Percentiles rank a stretch among this genome's conserved stretches.
These are phyloP conservation scores for Burhinus oedicnemus DNA, from an alignment of 2,113 vertebrate species.

Conservation along the genomic window DNA sequence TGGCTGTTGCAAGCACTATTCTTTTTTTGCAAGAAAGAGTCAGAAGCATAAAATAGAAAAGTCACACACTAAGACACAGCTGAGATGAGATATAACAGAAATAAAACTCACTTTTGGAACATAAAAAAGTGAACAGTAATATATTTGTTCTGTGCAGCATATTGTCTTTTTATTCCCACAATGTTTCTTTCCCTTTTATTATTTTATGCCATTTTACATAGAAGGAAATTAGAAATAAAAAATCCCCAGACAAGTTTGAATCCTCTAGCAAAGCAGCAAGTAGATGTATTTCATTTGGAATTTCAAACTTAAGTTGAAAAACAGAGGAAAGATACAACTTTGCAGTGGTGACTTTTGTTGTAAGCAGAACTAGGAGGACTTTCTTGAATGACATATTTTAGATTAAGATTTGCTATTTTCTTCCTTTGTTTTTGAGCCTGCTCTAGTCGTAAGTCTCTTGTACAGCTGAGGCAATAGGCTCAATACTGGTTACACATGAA, in stretches of 20 bases:
- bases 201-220: neutral
- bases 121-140: neutral
- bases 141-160: neutral
- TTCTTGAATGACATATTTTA: neutral
- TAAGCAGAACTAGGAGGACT: neutral
- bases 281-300: neutral
- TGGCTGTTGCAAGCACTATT: neutral
- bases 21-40: neutral
- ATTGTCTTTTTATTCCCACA: constrained; percentile 1
- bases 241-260: neutral
- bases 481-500: neutral
- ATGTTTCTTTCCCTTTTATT: constrained; percentile 10
- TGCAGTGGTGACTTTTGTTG: neutral
- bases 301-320: neutral
- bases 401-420: neutral
- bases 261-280: neutral
- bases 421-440: neutral
- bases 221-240: neutral
- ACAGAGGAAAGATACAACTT: neutral
- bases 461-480: neutral
- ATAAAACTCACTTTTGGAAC: neutral
- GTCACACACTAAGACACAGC: neutral
- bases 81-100: neutral
- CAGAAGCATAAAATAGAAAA: constrained; percentile 11
- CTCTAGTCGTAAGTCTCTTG: neutral